A percentile compares a stretch with the other conserved stretches of the same genome.
These are phyloP conservation scores for Ophthalmolycus amberensis DNA, from an alignment of 2,113 vertebrate genomes.

Conservation along the genomic window DNA sequence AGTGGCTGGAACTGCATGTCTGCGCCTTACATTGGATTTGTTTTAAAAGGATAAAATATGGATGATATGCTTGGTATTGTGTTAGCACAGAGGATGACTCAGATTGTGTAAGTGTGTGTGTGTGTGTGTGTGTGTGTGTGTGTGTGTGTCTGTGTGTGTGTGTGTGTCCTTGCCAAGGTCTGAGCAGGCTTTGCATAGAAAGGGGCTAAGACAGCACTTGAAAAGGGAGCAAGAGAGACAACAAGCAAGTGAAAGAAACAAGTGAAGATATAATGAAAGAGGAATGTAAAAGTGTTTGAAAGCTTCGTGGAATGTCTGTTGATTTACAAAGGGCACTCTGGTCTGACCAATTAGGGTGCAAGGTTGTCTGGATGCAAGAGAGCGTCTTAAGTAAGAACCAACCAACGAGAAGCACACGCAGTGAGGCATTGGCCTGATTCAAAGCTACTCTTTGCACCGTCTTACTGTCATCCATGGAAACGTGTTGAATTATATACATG, in stretches of 20 bases:
- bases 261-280: slow-evolving; percentile 25
- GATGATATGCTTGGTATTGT: slow-evolving; percentile 27
- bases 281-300: slow-evolving; percentile 30
- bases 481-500: not conserved
- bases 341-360: slow-evolving; percentile 9
- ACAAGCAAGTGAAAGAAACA: slow-evolving; percentile 29
- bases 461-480: not conserved
- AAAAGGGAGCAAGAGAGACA: slow-evolving; percentile 49
- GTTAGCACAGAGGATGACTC: slow-evolving; percentile 26
- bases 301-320: slow-evolving; percentile 4
- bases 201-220: slow-evolving; percentile 27
- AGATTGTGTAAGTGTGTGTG: slow-evolving; percentile 12
- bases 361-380: not conserved
- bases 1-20: not conserved
- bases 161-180: slow-evolving; percentile 35
- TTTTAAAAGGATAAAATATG: slow-evolving; percentile 60
- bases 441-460: not conserved
- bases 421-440: not conserved
- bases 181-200: slow-evolving; percentile 39
- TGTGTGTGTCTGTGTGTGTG: slow-evolving; percentile 11
- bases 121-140: slow-evolving; percentile 18
- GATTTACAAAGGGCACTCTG: slow-evolving; percentile 11
- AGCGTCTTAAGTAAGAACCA: not conserved
- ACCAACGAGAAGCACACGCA: not conserved
- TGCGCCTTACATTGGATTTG: slow-evolving; percentile 36